Conservation (phyloP, 2,888 invertebrate species). For the Caenorhabditis sp. region DNA sequence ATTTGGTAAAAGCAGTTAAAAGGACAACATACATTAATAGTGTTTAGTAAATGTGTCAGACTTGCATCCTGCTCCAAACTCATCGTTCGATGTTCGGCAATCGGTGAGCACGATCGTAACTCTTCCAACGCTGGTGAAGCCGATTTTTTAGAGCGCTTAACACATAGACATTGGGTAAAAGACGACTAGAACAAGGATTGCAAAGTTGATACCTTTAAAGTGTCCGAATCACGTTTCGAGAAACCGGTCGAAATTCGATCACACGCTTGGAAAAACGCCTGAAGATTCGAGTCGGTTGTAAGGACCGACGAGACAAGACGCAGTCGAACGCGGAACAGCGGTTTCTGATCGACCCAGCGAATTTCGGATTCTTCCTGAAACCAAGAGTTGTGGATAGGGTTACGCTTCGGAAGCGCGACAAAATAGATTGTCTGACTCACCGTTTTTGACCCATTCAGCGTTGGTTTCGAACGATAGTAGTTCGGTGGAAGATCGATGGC, state of each 20-base stretch:
- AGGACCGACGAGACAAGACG: conserved; percentile 87
- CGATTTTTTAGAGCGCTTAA: conserved; percentile 6
- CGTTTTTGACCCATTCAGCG: conserved; percentile 79
- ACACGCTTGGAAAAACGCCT: conserved; percentile 73
- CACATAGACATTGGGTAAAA: not conserved
- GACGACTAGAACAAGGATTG: not conserved
- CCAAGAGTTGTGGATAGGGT: not conserved
- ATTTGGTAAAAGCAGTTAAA: too few relatives aligned
- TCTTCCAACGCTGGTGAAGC: conserved; percentile 15
- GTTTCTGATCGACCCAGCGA: conserved; percentile 89
- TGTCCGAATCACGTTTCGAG: conserved; percentile 54
- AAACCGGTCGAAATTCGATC: conserved; percentile 81
- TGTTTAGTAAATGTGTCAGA: conserved; percentile 23
- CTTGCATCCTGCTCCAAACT: conserved; percentile 37
- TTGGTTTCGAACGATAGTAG: conserved; percentile 86
- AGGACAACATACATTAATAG: conserved; percentile 36
- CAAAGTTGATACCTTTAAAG: conserved; percentile 29
- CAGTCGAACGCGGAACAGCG: conserved; percentile 84
- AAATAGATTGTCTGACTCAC: not conserved
- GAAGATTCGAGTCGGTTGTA: conserved; percentile 75
- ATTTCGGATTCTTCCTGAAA: conserved; percentile 83
- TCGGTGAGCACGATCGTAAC: conserved; percentile 32
- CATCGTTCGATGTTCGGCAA: conserved; percentile 27
- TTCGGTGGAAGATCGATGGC: conserved; percentile 87
- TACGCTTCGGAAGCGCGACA: not conserved